Base-by-base conservation (phyloP, 2,888 invertebrate species). In the Stenchaetothrips biformis region DNA sequence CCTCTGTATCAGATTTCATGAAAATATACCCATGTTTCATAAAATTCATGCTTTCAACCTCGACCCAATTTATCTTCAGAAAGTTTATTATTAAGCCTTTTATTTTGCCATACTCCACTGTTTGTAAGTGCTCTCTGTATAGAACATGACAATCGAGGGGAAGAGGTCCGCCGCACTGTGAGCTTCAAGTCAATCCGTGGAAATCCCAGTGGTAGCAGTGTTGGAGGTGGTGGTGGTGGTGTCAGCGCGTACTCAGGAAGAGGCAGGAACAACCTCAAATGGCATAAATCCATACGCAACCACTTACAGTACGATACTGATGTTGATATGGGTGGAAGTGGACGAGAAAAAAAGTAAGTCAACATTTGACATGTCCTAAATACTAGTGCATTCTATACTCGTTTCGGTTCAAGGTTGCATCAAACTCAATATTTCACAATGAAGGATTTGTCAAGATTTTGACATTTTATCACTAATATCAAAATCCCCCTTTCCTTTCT, bases 271-370 rank as follows among this genome's bases (percentile, higher is more conserved):
- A 25, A 25, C 21, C 21, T 25, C 21, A 21, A 21, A 25, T 21
- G 25, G 25, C 67, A 21, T 25, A 74, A 25, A 21, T 25, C 11
- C 25, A 11, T 74, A 25, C 21, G 7, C 59, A 74, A 74, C 25
- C 25, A 74, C 25, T 21, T 74, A 11, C 67, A 11, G 67, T 25
- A 21, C 25, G 25, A n/a, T 25, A 74, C 67, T 25, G 67, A 74
- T 74, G 67, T 74, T 21, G 67, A 74, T 11, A 74, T 74, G 67
- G 67, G 67, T 74, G 67, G 25, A 74, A 21, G 67, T 74, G 67
- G 67, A 21, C n/a, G 21, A 74, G 25, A 25, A 7, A 74, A 74
- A 25, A 21, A 21, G 67, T 74, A 74, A 74, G 67, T 74, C 0
- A 11, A 25, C 11, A 0, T 74, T 9, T 74, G 37, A 37, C 37